Evolutionary conservation across 2,113 vertebrate species (phyloP).

Genomic region (Pyxicephalus adspersus): DNA sequence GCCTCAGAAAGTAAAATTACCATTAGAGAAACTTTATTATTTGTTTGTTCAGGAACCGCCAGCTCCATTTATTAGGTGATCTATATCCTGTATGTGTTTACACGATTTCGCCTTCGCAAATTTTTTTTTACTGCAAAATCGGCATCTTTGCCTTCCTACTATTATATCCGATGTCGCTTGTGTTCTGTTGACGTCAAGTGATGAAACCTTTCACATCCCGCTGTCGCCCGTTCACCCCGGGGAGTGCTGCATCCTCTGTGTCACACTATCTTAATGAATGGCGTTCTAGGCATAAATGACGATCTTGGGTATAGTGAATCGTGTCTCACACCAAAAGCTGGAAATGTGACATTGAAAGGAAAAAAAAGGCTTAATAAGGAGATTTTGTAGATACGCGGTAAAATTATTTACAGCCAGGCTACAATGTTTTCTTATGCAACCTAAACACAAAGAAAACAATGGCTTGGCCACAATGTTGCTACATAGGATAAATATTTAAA

Average conservation of each 20-base stretch:
- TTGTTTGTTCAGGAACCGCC: too few species aligned
- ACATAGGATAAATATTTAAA: too few species aligned
- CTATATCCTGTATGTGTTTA: background rate
- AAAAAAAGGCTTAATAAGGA: too few species aligned
- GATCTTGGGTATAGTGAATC: background rate
- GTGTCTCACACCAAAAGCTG: too few species aligned
- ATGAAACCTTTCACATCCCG: background rate
- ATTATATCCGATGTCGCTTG: constrained; percentile 4
- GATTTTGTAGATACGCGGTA: too few species aligned
- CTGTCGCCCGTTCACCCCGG: background rate
- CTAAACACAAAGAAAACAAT: too few species aligned
- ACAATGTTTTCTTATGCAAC: too few species aligned
- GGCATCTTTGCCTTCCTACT: constrained; percentile 1
- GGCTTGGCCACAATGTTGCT: too few species aligned
- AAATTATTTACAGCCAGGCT: too few species aligned
- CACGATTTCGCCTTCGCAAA: background rate
- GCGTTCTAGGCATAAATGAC: background rate
- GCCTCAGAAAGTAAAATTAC: too few species aligned
- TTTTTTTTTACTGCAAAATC: constrained; percentile 4
- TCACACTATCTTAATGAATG: background rate
- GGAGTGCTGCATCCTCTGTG: constrained; percentile 4
- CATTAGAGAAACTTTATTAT: too few species aligned
- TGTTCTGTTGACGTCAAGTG: background rate
- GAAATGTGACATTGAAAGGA: too few species aligned
- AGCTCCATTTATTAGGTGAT: background rate